Evolutionary conservation across 2,797 vertebrate species (phyloP).

Genomic region (Phylloscopus collybita): DNA sequence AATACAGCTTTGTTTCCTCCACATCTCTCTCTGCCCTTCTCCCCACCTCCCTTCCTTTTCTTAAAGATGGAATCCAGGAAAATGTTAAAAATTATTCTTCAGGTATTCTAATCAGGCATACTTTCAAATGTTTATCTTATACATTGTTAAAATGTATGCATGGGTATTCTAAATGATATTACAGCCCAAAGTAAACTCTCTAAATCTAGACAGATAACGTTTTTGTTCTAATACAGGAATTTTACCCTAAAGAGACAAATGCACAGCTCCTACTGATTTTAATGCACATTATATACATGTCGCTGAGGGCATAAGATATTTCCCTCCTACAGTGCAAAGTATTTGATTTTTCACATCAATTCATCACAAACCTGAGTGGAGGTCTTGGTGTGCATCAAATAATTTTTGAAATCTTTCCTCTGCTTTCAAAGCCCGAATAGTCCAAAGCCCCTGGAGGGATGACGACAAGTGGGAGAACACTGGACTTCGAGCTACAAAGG

Average conservation of each 20-base stretch:
- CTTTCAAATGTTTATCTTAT: conserved; percentile 32
- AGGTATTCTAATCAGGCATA: conserved; percentile 7
- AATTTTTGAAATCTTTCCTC: conserved; percentile 88
- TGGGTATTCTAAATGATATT: not conserved
- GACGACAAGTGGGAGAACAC: conserved; percentile 95
- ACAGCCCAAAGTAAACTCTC: conserved; percentile 31
- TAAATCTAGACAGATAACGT: conserved; percentile 21
- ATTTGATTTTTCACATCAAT: conserved; percentile 37
- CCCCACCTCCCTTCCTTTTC: not conserved
- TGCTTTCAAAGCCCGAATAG: conserved; percentile 90
- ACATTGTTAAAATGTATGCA: not conserved
- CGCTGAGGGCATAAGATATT: conserved; percentile 3
- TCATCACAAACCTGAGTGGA: conserved; percentile 88
- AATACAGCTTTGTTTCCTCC: not conserved
- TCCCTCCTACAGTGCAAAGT: conserved; percentile 14
- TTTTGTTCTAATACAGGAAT: conserved; percentile 41
- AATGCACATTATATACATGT: conserved; percentile 20
- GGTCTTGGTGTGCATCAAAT: conserved; percentile 92
- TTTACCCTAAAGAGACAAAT: conserved; percentile 46
- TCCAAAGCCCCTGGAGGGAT: conserved; percentile 93
- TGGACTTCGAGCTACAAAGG: conserved; percentile 86
- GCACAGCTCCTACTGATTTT: conserved; percentile 29
- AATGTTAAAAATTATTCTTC: not conserved
- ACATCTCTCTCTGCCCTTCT: not conserved
- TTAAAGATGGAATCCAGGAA: not conserved